phyloP scores from a whole-genome alignment of 2,888 invertebrate genomes.

The Palloptera scutellata region DNA sequence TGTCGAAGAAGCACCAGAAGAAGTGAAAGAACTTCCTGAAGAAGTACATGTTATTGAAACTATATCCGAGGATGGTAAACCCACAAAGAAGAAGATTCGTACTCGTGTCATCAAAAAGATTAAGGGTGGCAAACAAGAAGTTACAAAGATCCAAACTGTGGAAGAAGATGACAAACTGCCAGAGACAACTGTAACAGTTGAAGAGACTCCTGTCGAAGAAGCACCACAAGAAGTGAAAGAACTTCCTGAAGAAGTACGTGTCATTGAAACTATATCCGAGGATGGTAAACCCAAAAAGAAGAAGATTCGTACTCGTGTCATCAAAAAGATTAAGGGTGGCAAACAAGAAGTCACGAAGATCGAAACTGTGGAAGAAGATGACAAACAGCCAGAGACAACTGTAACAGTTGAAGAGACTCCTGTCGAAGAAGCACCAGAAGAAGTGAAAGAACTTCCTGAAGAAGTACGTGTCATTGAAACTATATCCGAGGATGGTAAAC shows the following conservation, averaged over 20 bases:
- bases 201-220: conserved; percentile 34
- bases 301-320: conserved; percentile 32
- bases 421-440: conserved; percentile 28
- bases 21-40: conserved; percentile 29
- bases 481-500: conserved; percentile 33
- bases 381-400: conserved; percentile 33
- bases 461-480: conserved; percentile 33
- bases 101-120: conserved; percentile 35
- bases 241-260: conserved; percentile 34
- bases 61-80: conserved; percentile 32
- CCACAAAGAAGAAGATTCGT: conserved; percentile 29
- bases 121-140: conserved; percentile 35
- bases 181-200: conserved; percentile 35
- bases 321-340: conserved; percentile 34
- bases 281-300: conserved; percentile 35
- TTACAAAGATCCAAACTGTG: conserved; percentile 35
- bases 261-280: conserved; percentile 31
- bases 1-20: conserved; percentile 29
- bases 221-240: conserved; percentile 25
- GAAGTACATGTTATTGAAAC: conserved; percentile 33
- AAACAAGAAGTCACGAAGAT: conserved; percentile 38
- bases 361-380: conserved; percentile 36
- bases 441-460: conserved; percentile 29
- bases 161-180: conserved; percentile 36
- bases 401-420: conserved; percentile 35